These are phyloP conservation scores for Melospiza melodia DNA, from an alignment of 2,113 vertebrate genomes.

Conservation along the genomic window DNA sequence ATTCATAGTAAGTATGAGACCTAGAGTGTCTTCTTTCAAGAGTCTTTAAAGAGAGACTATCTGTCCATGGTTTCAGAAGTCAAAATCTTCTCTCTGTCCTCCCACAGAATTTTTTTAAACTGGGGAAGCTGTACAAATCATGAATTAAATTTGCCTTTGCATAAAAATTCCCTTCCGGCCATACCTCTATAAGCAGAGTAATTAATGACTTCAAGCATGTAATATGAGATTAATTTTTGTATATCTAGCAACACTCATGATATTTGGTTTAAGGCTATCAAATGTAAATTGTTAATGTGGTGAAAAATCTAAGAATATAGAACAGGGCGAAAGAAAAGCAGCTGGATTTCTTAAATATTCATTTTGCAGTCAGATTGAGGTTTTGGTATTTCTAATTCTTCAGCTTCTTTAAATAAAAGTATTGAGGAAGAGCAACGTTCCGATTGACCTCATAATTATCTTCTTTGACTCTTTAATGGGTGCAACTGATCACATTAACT, in stretches of 20 bases:
- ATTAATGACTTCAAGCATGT: constrained; percentile 57
- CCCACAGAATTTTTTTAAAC: neutral
- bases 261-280: constrained; percentile 69
- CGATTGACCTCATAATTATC: neutral
- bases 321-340: constrained; percentile 38
- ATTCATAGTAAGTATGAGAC: neutral
- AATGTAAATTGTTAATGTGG: constrained; percentile 70
- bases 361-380: constrained; percentile 49
- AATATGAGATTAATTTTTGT: constrained; percentile 71
- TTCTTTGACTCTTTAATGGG: constrained; percentile 26
- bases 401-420: constrained; percentile 49
- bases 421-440: neutral
- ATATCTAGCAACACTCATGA: constrained; percentile 67
- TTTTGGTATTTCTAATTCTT: constrained; percentile 67
- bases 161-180: constrained; percentile 37
- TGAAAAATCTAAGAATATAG: constrained; percentile 49
- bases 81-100: neutral
- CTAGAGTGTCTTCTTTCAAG: neutral
- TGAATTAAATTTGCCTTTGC: constrained; percentile 42
- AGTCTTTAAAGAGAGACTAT: neutral
- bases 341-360: constrained; percentile 58
- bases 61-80: neutral
- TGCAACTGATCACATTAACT: neutral
- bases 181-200: constrained; percentile 49
- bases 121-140: neutral